These are phyloP conservation scores for Pocillopora meandrina DNA, from an alignment of 92 coral and sea anemone genomes.

Conservation along the genomic window DNA sequence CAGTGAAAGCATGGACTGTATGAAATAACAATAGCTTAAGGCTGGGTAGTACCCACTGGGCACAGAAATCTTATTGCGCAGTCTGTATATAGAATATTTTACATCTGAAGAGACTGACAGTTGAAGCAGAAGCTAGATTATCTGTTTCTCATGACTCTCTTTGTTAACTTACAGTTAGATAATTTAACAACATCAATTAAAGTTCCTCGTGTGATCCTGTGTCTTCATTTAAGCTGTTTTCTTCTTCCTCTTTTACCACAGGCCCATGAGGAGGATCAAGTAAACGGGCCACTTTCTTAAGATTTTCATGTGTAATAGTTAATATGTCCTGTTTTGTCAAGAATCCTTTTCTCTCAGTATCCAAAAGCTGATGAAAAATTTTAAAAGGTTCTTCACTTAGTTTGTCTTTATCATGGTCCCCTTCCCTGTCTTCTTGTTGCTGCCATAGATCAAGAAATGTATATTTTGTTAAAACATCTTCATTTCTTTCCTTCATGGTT, in stretches of 20 bases:
- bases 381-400: slow-evolving; percentile 33
- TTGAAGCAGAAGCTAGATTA: too few species aligned
- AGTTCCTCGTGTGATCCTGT: slow-evolving; percentile 25
- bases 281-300: slow-evolving; percentile 76
- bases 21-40: too few species aligned
- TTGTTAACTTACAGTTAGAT: too few species aligned
- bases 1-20: too few species aligned
- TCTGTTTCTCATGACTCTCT: too few species aligned
- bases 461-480: slow-evolving; percentile 58
- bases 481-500: slow-evolving; percentile 35
- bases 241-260: slow-evolving; percentile 9
- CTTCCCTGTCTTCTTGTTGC: slow-evolving; percentile 30
- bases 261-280: slow-evolving; percentile 98
- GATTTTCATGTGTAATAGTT: slow-evolving; percentile 58
- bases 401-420: slow-evolving; percentile 36
- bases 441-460: slow-evolving; percentile 69
- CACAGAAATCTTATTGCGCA: too few species aligned
- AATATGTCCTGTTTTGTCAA: slow-evolving; percentile 65
- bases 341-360: slow-evolving; percentile 55
- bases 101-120: too few species aligned
- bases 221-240: neutral
- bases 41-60: too few species aligned
- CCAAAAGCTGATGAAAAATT: slow-evolving; percentile 59
- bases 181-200: neutral
- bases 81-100: too few species aligned